Base-by-base conservation (phyloP, 1,140 invertebrate species). In the Tenebrio molitor region DNA sequence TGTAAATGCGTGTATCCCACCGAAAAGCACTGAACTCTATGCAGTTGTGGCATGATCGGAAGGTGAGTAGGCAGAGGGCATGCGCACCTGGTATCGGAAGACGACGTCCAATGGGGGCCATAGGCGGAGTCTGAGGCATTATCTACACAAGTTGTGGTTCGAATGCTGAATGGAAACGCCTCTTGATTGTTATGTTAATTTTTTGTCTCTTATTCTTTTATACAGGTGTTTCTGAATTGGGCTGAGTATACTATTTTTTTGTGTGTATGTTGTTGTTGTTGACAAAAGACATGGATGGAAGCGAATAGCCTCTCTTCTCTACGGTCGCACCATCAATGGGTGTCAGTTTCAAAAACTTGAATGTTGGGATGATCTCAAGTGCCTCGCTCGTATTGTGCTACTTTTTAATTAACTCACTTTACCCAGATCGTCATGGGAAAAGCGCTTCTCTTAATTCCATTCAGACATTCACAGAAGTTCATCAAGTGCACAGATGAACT, bases 191-290 rank as follows among this genome's bases (percentile, higher is more conserved):
- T 73, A 82, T 82, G 81, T 81, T 81, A 80, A 82, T 82, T 82
- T 82, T 81, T 82, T 82, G 77, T 82, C 80, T 82, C 80, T 81
- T 77, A 74, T 77, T 77, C 80, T 80, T 79, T 82, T 81, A 77
- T 82, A 82, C 81, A 82, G 80, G 81, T 82, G 81, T 81, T 82
- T 82, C 76, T 72, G 80, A 78, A 81, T 82, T 81, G 79, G 80
- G 67, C 77, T 73, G 23, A 67, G 41, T 74, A 74, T 67, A 74
- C 50, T 46, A 50, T 69, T 69, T 69, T 65, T 53, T 68, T 68
- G 44, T 58, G 50, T 58, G 50, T 34, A 29, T 58, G 42, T 69
- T 69, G 46, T 69, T 69, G 23, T 69, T 69, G 21, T 58, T 33
- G 42, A 69, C 58, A 71, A 73, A 70, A 74, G 72, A 10, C 50